A percentile compares a stretch with the other conserved stretches of the same genome.
Evolutionary conservation across 92 coral and sea anemone genomes (phyloP).

Genomic region (Actinernus sp.): DNA sequence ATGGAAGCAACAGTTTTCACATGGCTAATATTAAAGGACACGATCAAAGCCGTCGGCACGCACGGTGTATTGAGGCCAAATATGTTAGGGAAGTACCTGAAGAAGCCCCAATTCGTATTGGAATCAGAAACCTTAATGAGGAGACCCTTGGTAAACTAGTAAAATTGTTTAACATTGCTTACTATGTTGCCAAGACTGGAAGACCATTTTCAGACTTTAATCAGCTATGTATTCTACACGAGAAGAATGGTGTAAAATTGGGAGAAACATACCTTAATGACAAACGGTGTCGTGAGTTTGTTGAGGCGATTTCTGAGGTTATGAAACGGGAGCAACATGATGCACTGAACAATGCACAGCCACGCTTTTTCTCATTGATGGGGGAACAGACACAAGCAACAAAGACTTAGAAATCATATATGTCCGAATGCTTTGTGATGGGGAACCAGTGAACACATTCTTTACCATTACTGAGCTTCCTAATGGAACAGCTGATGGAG

Average conservation of each 20-base stretch:
- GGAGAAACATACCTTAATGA: slow-evolving; percentile 13
- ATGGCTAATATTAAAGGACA: no score
- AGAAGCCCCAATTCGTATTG: background rate
- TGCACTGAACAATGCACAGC: slow-evolving; percentile 32
- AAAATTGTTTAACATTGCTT: slow-evolving; percentile 21
- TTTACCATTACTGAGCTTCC: slow-evolving; percentile 31
- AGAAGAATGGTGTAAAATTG: slow-evolving; percentile 18
- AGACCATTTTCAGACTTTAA: slow-evolving; percentile 22
- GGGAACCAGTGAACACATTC: slow-evolving; percentile 22
- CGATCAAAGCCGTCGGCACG: slow-evolving; percentile 18
- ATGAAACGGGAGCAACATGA: slow-evolving; percentile 19
- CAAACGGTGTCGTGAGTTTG: slow-evolving; percentile 14
- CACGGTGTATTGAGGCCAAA: slow-evolving; percentile 22
- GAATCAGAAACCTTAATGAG: slow-evolving; percentile 15
- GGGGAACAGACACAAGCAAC: slow-evolving; percentile 50
- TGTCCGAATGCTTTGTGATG: slow-evolving; percentile 29
- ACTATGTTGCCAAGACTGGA: slow-evolving; percentile 14
- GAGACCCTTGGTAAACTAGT: slow-evolving; percentile 6
- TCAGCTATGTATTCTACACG: slow-evolving; percentile 7
- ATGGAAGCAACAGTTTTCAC: no score
- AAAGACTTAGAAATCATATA: slow-evolving; percentile 40
- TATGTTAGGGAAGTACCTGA: slow-evolving; percentile 10
- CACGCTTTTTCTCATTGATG: slow-evolving; percentile 44
- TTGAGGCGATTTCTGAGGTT: slow-evolving; percentile 30
- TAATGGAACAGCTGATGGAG: slow-evolving; percentile 42